phyloP scores from a whole-genome alignment of 1,140 invertebrate genomes.

The Formica exsecta region DNA sequence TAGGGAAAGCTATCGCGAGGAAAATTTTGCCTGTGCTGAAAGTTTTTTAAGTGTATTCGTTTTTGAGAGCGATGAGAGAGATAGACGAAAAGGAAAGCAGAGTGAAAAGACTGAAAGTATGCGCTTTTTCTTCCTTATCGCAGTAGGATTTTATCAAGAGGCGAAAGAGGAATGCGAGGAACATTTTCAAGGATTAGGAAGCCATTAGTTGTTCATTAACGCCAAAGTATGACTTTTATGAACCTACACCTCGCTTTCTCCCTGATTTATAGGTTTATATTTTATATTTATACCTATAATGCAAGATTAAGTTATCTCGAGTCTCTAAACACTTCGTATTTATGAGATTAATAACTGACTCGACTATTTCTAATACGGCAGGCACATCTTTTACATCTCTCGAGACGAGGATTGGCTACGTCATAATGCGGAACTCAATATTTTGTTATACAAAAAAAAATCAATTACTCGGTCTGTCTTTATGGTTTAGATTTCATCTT shows the following conservation, averaged over 20 bases:
- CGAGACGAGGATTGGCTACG: not conserved
- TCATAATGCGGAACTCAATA: not conserved
- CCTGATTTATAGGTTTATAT: conserved; percentile 26
- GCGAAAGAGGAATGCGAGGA: not conserved
- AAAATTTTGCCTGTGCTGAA: not conserved
- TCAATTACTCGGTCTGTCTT: not conserved
- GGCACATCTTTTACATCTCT: not conserved
- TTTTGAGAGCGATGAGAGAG: not conserved
- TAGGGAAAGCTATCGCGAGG: too few species aligned
- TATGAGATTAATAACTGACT: conserved; percentile 3
- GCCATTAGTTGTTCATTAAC: not conserved
- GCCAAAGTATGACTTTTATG: not conserved
- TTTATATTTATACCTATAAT: conserved; percentile 17
- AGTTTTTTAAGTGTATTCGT: not conserved
- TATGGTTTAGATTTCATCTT: not conserved
- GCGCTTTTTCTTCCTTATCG: not conserved
- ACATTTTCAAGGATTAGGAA: conserved; percentile 4
- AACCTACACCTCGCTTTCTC: not conserved
- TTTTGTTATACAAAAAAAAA: not conserved
- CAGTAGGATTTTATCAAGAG: not conserved
- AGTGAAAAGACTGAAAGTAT: not conserved
- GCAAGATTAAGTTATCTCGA: not conserved
- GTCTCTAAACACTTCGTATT: not conserved
- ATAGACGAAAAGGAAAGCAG: not conserved
- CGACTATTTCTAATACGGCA: not conserved